Conservation (phyloP, 1,140 invertebrate species). For the Probaryconus sp. region DNA sequence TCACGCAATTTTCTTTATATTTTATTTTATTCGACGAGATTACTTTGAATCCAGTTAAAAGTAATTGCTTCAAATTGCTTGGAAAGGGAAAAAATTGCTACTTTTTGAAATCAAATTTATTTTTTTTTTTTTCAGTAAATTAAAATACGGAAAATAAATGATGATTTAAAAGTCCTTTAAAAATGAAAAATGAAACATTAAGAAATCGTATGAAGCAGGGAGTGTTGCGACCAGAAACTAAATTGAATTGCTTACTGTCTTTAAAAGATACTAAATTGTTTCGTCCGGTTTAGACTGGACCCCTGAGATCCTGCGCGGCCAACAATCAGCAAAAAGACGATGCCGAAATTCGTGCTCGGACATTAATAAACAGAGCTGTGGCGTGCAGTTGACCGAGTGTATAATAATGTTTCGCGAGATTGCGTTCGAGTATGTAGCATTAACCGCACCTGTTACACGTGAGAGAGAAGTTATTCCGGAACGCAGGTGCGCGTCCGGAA, state of each 20-base stretch:
- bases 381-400: too few relatives aligned
- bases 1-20: constrained; percentile 19
- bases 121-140: too few relatives aligned
- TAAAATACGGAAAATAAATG: too few relatives aligned
- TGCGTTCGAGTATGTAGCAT: neutral
- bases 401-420: too few relatives aligned
- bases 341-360: constrained; percentile 23
- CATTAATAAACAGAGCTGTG: neutral
- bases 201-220: neutral
- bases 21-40: constrained; percentile 12
- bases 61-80: constrained; percentile 37
- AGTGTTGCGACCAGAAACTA: constrained; percentile 59
- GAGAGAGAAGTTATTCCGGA: constrained; percentile 63
- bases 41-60: constrained; percentile 25
- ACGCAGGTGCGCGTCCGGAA: constrained; percentile 69
- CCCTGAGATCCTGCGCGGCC: constrained; percentile 40
- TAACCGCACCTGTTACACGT: constrained; percentile 66
- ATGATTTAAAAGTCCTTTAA: too few relatives aligned
- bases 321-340: constrained; percentile 52
- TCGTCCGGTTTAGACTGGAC: constrained; percentile 75
- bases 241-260: constrained; percentile 74
- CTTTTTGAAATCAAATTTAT: neutral
- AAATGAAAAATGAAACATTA: too few relatives aligned
- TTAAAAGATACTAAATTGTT: constrained; percentile 73
- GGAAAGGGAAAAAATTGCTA: constrained; percentile 2